A percentile compares a stretch with the other conserved stretches of the same genome.
These are phyloP conservation scores for Graptemys geographica DNA, from an alignment of 2,797 vertebrate genomes.

Conservation along the genomic window DNA sequence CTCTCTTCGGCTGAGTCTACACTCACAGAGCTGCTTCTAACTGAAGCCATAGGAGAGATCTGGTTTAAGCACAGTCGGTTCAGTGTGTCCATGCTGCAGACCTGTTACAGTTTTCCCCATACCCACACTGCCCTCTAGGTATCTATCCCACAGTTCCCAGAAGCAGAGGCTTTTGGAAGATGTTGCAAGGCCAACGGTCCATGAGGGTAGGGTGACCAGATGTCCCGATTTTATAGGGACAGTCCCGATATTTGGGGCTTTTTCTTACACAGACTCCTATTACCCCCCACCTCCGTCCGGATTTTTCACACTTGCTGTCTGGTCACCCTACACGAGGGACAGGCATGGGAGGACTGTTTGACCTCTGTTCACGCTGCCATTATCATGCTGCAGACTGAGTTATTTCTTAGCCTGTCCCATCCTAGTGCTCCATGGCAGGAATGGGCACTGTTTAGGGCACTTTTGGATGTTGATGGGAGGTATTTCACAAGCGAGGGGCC, in stretches of 20 bases:
- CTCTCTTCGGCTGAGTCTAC: neutral
- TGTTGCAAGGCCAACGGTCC: neutral
- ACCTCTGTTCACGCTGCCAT: neutral
- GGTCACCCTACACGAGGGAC: neutral
- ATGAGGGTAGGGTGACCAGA: neutral
- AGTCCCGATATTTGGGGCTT: too few relatives aligned
- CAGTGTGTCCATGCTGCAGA: neutral
- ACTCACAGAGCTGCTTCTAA: neutral
- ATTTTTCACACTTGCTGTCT: too few relatives aligned
- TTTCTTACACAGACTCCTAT: too few relatives aligned
- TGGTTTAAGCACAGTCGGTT: neutral
- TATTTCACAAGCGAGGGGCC: neutral
- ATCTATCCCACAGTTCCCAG: neutral
- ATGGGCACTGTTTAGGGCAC: neutral
- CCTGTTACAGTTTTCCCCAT: neutral
- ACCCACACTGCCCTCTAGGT: neutral
- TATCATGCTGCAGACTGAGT: neutral
- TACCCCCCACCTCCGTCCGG: too few relatives aligned
- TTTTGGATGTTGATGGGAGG: neutral
- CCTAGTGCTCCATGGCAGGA: neutral
- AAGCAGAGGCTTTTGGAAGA: neutral
- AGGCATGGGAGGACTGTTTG: neutral
- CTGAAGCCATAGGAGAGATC: neutral
- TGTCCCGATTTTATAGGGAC: too few relatives aligned
- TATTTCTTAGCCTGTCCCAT: neutral